These are phyloP conservation scores for Argentina silus DNA, from an alignment of 2,797 vertebrate genomes.

Conservation along the genomic window DNA sequence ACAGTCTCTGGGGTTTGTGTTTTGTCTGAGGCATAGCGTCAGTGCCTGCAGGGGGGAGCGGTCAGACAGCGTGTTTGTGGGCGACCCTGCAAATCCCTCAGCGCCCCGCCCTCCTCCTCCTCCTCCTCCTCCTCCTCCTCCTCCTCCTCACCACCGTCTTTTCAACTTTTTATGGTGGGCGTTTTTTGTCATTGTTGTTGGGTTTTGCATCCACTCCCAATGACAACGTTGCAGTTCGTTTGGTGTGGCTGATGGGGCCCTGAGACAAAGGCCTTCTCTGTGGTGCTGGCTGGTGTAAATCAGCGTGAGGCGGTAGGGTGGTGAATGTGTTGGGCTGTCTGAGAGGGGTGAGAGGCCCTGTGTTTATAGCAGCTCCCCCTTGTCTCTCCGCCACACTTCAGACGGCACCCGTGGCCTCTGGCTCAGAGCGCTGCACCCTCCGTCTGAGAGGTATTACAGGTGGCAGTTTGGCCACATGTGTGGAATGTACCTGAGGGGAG, in stretches of 20 bases:
- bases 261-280: slow-evolving; percentile 36
- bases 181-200: slow-evolving; percentile 56
- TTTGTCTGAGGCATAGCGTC: not conserved
- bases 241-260: slow-evolving; percentile 11
- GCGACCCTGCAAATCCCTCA: slow-evolving; percentile 26
- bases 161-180: slow-evolving; percentile 40
- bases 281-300: slow-evolving; percentile 40
- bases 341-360: slow-evolving; percentile 24
- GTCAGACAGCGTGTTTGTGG: not conserved
- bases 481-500: too few relatives aligned
- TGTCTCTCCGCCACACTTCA: not conserved
- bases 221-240: slow-evolving; percentile 55
- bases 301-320: slow-evolving; percentile 26
- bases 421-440: not conserved
- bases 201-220: slow-evolving; percentile 50
- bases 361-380: not conserved
- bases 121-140: too few relatives aligned
- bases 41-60: not conserved
- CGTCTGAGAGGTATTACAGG: not conserved
- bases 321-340: slow-evolving; percentile 36
- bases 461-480: not conserved
- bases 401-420: not conserved
- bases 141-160: slow-evolving; percentile 27
- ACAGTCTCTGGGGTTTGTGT: too few relatives aligned
- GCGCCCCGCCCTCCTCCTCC: too few relatives aligned